Evolutionary conservation across 2,797 vertebrate species (phyloP), one percentile per base, ranked within the genome.

Genomic region (Chaenodraco wilsoni): DNA sequence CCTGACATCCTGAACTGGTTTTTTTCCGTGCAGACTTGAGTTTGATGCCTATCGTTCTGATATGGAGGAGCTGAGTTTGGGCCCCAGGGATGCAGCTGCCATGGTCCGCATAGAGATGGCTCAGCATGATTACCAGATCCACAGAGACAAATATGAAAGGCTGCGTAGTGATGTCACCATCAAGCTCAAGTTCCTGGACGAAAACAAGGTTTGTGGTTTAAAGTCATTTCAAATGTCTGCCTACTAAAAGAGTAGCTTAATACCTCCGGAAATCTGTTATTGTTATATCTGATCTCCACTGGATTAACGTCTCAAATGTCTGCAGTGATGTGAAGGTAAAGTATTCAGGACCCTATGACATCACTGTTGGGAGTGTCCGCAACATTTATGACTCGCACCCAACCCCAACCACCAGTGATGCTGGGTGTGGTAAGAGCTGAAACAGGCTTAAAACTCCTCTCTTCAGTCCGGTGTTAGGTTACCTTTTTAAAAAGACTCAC

Each of bases 121-220:
- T 44, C 98, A 99, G 87, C 96, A 96, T 43, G 95, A 97, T 9
- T 98, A 96, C 93, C 96, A 97, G 75, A 80, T 95, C 76, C 96
- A 99, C 88, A 95, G 95, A 89, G 95, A 95, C 86, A 99, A 98
- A 89, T 99, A 98, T 0, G 98, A 99, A 86, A 94, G 96, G 74
- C 94, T 99, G 63, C 96, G 97, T 2, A 97, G 96, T 0, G 97
- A 99, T 0, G 98, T 99, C 88, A 96, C 96, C 76, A 97, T 99
- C 93, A 99, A 99, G 90, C 97, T 99, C 62, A 98, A 98, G 87
- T 99, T 99, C 88, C 87, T 99, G 90, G 97, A 99, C 81, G 98
- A 99, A 91, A 99, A 99, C 89, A 99, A 99, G 96, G 98, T 94
- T 73, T 58, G 78, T 59, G 1, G 16, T 50, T 49, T 5, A 17